Conservation (phyloP, 2,113 vertebrate genomes). For the Pycnonotus jocosus region DNA sequence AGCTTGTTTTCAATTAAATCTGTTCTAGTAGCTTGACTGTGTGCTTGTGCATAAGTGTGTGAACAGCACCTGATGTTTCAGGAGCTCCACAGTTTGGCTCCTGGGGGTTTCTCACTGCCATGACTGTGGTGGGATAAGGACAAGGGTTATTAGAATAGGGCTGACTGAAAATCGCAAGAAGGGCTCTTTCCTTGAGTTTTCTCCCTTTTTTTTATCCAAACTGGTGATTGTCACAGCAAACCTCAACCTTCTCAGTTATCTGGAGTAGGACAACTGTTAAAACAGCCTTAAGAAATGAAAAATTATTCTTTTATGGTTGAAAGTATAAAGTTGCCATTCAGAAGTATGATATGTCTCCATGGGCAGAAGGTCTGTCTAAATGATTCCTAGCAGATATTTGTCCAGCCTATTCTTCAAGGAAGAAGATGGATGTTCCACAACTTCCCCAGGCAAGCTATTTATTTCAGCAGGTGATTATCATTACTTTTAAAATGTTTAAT, state of each 20-base stretch:
- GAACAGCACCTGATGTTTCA: neutral
- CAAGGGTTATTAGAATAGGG: neutral
- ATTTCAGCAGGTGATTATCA: neutral
- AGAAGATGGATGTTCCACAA: neutral
- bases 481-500: neutral
- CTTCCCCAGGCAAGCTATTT: neutral
- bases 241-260: neutral
- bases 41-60: rapidly evolving
- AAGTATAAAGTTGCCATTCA: neutral
- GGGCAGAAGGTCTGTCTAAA: neutral
- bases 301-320: neutral
- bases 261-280: neutral
- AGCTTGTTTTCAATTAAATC: neutral
- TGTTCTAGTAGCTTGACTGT: neutral
- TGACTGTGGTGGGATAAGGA: neutral
- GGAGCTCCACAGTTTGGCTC: neutral
- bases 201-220: neutral
- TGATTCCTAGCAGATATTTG: neutral
- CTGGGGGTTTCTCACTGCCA: neutral
- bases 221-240: neutral
- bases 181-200: neutral
- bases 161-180: neutral
- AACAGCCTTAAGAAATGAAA: neutral
- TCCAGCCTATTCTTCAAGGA: neutral
- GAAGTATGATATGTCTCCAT: neutral